Percentiles rank a stretch among this genome's conserved stretches.
Evolutionary conservation across 2,888 invertebrate species (phyloP).

Genomic region (Ctenicera cuprea): DNA sequence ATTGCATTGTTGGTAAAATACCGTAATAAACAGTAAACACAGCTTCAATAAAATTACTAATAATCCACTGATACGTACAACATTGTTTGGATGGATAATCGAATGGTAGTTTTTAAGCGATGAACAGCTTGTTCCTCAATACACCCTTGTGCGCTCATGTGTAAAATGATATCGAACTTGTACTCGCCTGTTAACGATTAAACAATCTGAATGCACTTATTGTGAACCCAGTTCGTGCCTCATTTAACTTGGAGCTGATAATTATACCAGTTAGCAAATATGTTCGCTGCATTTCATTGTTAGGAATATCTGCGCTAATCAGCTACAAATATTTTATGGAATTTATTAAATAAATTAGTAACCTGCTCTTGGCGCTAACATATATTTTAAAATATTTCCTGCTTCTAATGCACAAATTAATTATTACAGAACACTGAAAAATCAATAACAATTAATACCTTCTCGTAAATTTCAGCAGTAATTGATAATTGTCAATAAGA

Average conservation of each 20-base stretch:
- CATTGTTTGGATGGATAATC: too few relatives aligned
- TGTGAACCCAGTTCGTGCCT: constrained; percentile 25
- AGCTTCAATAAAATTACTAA: too few relatives aligned
- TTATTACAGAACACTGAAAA: too few relatives aligned
- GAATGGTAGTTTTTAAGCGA: too few relatives aligned
- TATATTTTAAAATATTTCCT: too few relatives aligned
- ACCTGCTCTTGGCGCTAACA: too few relatives aligned
- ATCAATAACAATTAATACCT: too few relatives aligned
- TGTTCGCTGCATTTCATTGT: constrained; percentile 12
- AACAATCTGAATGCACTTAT: constrained; percentile 38
- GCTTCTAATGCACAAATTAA: background rate
- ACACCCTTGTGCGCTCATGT: constrained; percentile 42
- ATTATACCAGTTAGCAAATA: constrained; percentile 19
- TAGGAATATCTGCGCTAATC: constrained; percentile 11
- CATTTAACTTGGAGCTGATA: constrained; percentile 27
- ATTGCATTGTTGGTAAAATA: too few relatives aligned
- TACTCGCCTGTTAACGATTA: constrained; percentile 31
- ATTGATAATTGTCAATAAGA: too few relatives aligned
- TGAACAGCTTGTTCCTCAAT: constrained; percentile 30
- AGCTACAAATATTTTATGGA: constrained; percentile 9
- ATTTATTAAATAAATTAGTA: background rate
- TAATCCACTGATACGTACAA: too few relatives aligned
- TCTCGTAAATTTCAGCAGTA: too few relatives aligned
- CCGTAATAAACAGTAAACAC: too few relatives aligned
- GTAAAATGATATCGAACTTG: constrained; percentile 49